Percentiles rank a stretch among this genome's conserved stretches.
phyloP scores from a whole-genome alignment of 1,140 invertebrate genomes.

The Capitella teleta region DNA sequence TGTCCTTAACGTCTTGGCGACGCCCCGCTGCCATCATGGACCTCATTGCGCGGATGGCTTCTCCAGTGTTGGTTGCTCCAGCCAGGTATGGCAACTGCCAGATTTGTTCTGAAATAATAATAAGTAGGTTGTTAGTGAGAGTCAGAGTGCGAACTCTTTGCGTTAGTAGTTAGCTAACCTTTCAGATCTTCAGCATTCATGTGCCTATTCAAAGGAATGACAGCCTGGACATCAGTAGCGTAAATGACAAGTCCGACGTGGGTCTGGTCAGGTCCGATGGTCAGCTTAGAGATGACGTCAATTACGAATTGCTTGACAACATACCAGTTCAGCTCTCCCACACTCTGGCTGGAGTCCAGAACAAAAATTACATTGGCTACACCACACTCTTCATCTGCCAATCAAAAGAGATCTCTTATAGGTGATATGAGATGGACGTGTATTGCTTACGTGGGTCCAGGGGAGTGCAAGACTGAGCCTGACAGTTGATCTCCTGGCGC shows the following conservation, averaged over 20 bases:
- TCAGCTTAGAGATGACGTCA: not conserved
- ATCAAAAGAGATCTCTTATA: too few species aligned
- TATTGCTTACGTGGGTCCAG: too few species aligned
- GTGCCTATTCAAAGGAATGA: not conserved
- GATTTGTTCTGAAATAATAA: too few species aligned
- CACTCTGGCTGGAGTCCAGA: not conserved
- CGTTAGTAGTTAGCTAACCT: too few species aligned
- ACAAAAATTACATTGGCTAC: not conserved
- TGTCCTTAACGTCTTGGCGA: not conserved
- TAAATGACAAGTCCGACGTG: conserved; percentile 1
- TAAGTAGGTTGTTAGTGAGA: too few species aligned
- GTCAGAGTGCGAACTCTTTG: too few species aligned
- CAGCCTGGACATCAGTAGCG: not conserved
- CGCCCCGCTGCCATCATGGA: not conserved
- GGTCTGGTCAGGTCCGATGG: not conserved
- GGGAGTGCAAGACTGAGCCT: too few species aligned
- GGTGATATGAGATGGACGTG: too few species aligned
- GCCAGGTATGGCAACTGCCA: not conserved
- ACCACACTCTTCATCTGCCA: too few species aligned
- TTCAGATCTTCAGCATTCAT: too few species aligned
- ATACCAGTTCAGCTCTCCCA: not conserved
- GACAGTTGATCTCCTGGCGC: too few species aligned
- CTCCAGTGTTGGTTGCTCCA: not conserved
- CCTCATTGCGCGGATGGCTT: not conserved
- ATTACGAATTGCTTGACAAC: conserved; percentile 2